phyloP scores from a whole-genome alignment of 2,113 vertebrate species.

The Entomyzon cyanotis region DNA sequence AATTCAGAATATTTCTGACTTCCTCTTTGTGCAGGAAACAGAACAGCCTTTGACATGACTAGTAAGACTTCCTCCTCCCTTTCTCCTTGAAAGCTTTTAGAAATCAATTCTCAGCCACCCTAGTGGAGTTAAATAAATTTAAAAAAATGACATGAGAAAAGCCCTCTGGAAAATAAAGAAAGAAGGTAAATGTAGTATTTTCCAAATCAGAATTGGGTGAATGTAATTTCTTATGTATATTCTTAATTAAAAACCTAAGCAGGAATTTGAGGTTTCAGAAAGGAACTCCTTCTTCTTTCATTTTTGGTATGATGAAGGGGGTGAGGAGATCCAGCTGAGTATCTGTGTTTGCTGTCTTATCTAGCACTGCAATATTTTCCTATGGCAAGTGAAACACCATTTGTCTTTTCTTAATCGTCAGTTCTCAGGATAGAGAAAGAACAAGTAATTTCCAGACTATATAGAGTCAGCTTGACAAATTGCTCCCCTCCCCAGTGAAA shows the following conservation, averaged over 20 bases:
- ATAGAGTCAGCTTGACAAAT: background rate
- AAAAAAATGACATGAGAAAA: background rate
- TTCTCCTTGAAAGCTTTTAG: background rate
- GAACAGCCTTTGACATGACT: background rate
- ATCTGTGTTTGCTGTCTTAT: background rate
- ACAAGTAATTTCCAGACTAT: background rate
- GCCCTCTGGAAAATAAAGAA: background rate
- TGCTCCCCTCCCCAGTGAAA: background rate
- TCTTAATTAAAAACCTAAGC: background rate
- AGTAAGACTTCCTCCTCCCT: constrained; percentile 18
- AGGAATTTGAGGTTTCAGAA: background rate
- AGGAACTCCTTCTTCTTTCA: constrained; percentile 5
- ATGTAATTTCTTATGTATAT: background rate
- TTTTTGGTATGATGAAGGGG: background rate
- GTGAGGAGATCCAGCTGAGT: background rate
- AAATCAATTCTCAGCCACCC: background rate
- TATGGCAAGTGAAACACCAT: background rate
- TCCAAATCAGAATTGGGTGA: background rate
- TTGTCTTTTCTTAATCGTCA: constrained; percentile 9
- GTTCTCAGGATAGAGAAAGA: background rate
- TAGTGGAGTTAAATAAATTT: background rate
- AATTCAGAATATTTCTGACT: constrained; percentile 31
- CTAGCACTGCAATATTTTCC: background rate
- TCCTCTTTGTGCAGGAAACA: constrained; percentile 33
- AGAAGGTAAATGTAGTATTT: background rate